phyloP scores from a whole-genome alignment of 2,888 invertebrate genomes.

The Acrocyrtus sp. region DNA sequence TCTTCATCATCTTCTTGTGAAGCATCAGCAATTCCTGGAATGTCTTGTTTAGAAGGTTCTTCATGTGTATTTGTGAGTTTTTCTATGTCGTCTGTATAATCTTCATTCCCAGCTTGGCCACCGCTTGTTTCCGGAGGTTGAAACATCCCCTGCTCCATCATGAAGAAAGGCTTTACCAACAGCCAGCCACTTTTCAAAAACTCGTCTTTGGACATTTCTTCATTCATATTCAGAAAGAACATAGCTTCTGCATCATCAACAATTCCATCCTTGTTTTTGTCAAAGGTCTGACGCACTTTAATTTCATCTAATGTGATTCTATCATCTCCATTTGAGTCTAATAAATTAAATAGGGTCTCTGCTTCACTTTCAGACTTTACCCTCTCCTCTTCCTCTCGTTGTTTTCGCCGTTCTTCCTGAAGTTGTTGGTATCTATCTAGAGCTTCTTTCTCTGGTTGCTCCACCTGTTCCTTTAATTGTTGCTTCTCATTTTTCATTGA shows the following conservation, averaged over 20 bases:
- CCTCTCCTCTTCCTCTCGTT: slow-evolving; percentile 72
- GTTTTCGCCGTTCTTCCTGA: slow-evolving; percentile 72
- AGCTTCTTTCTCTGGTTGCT: slow-evolving; percentile 79
- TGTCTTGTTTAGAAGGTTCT: slow-evolving; percentile 61
- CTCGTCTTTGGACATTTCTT: slow-evolving; percentile 75
- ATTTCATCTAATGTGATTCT: slow-evolving; percentile 66
- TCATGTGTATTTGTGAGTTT: slow-evolving; percentile 63
- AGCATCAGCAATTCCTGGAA: slow-evolving; percentile 62
- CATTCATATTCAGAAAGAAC: slow-evolving; percentile 70
- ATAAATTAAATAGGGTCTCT: slow-evolving; percentile 77
- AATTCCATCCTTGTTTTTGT: slow-evolving; percentile 87
- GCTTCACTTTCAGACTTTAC: slow-evolving; percentile 74
- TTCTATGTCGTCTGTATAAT: slow-evolving; percentile 64
- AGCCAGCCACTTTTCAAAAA: slow-evolving; percentile 80
- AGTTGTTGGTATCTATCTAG: slow-evolving; percentile 79
- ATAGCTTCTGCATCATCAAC: slow-evolving; percentile 88
- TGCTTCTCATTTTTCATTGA: slow-evolving; percentile 81
- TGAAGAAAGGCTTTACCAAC: slow-evolving; percentile 79
- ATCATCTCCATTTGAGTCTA: slow-evolving; percentile 85
- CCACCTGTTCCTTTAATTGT: slow-evolving; percentile 76
- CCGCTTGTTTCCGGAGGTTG: slow-evolving; percentile 69
- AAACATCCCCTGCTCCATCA: slow-evolving; percentile 80
- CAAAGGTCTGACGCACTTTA: slow-evolving; percentile 79
- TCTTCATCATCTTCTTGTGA: slow-evolving; percentile 66
- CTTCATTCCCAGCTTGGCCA: slow-evolving; percentile 55